These are phyloP conservation scores for Galaxea fascicularis DNA, from an alignment of 92 coral and sea anemone genomes.

Conservation along the genomic window DNA sequence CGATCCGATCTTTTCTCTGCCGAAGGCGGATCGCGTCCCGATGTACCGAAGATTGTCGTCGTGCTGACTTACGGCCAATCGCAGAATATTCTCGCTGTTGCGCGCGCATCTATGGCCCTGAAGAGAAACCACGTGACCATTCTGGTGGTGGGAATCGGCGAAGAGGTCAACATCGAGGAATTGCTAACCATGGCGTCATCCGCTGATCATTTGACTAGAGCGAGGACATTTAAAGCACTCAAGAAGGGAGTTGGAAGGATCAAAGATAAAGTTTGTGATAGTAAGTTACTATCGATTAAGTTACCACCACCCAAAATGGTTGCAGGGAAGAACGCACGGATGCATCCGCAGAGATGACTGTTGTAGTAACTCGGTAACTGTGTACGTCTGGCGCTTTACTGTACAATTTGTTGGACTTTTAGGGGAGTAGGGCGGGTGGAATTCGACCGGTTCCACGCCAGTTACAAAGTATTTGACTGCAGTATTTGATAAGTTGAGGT, in stretches of 20 bases:
- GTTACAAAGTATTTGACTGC: too few relatives aligned
- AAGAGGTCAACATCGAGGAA: constrained; percentile 74
- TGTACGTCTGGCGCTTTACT: too few relatives aligned
- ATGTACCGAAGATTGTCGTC: constrained; percentile 68
- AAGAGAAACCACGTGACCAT: constrained; percentile 68
- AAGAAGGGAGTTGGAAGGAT: constrained; percentile 54
- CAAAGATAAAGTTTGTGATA: constrained; percentile 78
- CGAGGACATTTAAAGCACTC: constrained; percentile 60
- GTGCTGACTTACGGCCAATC: constrained; percentile 79
- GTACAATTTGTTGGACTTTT: too few relatives aligned
- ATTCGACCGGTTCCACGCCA: too few relatives aligned
- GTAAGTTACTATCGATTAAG: constrained; percentile 39
- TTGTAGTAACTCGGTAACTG: too few relatives aligned
- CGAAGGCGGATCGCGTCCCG: constrained; percentile 50
- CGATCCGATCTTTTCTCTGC: constrained; percentile 52
- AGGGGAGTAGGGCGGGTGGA: too few relatives aligned
- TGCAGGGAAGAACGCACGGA: too few relatives aligned
- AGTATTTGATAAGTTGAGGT: too few relatives aligned
- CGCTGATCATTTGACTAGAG: constrained; percentile 58
- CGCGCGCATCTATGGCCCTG: constrained; percentile 68
- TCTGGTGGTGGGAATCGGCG: constrained; percentile 81
- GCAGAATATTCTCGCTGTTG: constrained; percentile 59
- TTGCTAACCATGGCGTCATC: constrained; percentile 73
- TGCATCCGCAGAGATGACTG: too few relatives aligned
- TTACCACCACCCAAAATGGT: not conserved